Base-by-base conservation (phyloP, 2,113 vertebrate genomes). In the Amphiprion ocellaris region DNA sequence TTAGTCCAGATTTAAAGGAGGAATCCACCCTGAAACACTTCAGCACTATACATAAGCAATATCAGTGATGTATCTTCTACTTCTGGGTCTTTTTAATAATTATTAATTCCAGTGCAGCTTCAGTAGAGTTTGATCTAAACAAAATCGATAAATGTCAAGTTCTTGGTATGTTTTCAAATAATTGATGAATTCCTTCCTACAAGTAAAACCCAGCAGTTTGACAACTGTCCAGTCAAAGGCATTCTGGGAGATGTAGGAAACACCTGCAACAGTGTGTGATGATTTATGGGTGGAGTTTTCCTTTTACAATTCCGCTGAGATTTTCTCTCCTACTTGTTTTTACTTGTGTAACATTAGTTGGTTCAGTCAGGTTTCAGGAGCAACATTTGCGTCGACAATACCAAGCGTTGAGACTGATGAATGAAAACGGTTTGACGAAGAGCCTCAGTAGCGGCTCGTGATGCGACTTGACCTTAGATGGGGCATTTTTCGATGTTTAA, bases 401-500 rank as follows among this genome's bases (percentile, higher is more conserved):
- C 54, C 60, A 11, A 2, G 73, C 55, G 83, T 82, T 60, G 79
- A 82, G 75, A 75, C 69, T 58, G 74, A 81, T 82, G 79, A 86
- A 83, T 74, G 79, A 81, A 78, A 81, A 10, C 1, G 37, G 49
- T 83, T 90, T 63, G 72, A 79, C 30, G 37, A 37, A 62, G 23
- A 75, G 82, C 74, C 75, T 79, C 15, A 15, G 0, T 21, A 16
- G 23, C n/a, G 61, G 69, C 71, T 79, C 39, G 52, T 60, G 62
- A 58, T 50, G 41, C n/a, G 54, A 72, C 65, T 54, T 64, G 19
- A 41, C 52, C 24, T 4, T 15, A 16, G 73, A 37, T 5, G 28
- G 56, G 46, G 26, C 50, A 79, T 82, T 85, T 83, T 79, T 87
- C 70, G 83, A 78, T 86, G 69, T 84, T 90, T 84, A 84, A 86